A percentile compares a stretch with the other conserved stretches of the same genome.
These are phyloP conservation scores for Thinocorus orbignyianus DNA, from an alignment of 2,113 vertebrate species.

Conservation along the genomic window DNA sequence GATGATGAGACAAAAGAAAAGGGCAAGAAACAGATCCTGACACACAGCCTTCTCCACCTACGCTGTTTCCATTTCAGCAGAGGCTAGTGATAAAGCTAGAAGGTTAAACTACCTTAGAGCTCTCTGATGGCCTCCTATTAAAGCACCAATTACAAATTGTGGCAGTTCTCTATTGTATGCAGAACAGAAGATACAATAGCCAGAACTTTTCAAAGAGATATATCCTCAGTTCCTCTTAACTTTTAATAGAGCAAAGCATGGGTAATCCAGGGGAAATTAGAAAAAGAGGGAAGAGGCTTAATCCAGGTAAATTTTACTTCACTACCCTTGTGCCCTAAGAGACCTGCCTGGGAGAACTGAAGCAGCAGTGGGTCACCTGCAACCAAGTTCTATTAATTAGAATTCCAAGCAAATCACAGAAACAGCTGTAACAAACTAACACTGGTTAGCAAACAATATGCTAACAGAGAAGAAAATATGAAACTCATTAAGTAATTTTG, in stretches of 20 bases:
- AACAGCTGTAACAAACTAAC: background rate
- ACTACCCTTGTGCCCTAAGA: background rate
- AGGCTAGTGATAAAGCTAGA: background rate
- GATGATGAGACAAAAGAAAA: background rate
- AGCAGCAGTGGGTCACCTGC: background rate
- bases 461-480: background rate
- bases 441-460: background rate
- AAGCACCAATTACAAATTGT: background rate
- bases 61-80: background rate
- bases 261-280: background rate
- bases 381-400: background rate
- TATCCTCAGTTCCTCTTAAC: background rate
- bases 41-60: background rate
- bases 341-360: background rate
- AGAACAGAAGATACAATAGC: background rate
- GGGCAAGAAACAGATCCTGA: background rate
- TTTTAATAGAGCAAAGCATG: too few species aligned
- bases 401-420: background rate
- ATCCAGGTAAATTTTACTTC: background rate
- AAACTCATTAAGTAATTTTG: background rate
- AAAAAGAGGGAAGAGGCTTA: background rate
- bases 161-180: background rate
- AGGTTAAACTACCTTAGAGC: background rate
- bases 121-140: background rate
- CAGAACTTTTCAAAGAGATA: background rate